These are phyloP conservation scores for Protonibea diacanthus DNA, from an alignment of 2,797 vertebrate species.

Conservation along the genomic window DNA sequence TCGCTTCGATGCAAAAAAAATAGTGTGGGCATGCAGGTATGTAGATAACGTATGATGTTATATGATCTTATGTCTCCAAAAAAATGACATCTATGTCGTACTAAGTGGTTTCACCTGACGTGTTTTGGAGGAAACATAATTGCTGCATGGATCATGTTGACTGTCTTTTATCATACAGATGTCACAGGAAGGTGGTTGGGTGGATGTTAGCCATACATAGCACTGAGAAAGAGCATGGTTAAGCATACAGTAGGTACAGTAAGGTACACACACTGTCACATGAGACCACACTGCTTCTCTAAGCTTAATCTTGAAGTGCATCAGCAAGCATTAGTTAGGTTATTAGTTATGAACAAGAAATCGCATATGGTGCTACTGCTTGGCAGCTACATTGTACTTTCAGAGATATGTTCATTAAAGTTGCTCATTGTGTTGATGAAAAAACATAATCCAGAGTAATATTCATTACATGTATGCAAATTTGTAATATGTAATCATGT, in stretches of 20 bases:
- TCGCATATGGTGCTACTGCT: too few relatives aligned
- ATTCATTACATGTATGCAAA: background rate
- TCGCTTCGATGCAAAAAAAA: slow-evolving; percentile 5
- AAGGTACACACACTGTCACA: background rate
- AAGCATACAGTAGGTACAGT: background rate
- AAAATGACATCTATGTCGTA: too few relatives aligned
- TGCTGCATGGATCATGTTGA: background rate
- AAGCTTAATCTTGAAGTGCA: background rate
- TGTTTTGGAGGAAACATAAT: background rate
- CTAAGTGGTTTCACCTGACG: too few relatives aligned
- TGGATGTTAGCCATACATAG: background rate
- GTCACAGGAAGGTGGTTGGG: background rate
- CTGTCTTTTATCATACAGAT: background rate
- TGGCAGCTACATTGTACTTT: too few relatives aligned
- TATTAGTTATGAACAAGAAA: background rate
- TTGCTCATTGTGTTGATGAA: too few relatives aligned
- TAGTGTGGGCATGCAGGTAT: background rate
- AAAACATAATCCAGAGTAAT: background rate
- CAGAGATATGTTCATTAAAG: too few relatives aligned
- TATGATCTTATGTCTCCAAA: background rate
- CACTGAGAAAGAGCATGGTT: background rate
- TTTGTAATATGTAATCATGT: background rate
- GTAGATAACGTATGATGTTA: background rate
- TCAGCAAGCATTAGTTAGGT: background rate
- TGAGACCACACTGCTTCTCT: background rate